Base-by-base conservation (phyloP, 1,140 invertebrate species). In the Drosophila mojavensis region DNA sequence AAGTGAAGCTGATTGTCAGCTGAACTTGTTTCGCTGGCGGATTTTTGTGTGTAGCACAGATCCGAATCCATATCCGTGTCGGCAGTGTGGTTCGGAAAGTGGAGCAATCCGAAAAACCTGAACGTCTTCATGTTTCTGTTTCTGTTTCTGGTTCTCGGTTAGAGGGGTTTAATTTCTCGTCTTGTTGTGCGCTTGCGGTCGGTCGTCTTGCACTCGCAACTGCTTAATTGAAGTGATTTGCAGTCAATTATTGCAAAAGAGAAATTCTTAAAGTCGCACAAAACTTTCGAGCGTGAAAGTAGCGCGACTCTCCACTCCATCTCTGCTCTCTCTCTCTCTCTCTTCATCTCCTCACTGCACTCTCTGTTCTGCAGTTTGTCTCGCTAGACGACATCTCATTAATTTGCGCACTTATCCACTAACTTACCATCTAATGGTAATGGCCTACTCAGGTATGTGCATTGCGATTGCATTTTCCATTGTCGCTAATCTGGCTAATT, bases 181-280 rank as follows among this genome's bases (percentile, higher is more conserved):
- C 56, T 55, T 58, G 69, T 60, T 62, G 63, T 60, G 47, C 64
- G 33, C 50, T 67, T 73, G 62, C 50, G 39, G 66, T 65, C 50
- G 39, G 66, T 65, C 60, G 63, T 68, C 50, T 60, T 53, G 75
- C 79, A 81, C 75, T 85, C 59, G 67, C 76, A 77, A 55, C 70
- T 89, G 62, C 67, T 84, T 89, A 88, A 88, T 88, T 89, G 78
- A 81, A 78, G 64, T 68, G 84, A 88, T 89, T 88, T 88, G 60
- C 79, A 75, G 84, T 89, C 84, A 88, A 84, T 89, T 88, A 88
- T 75, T 78, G 80, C 80, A 80, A 89, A 88, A 88, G 84, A 88
- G 84, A 89, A 88, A 88, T 88, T 88, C 84, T 88, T 72, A 60
- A 78, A 64, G 26, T 39, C 59, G 59, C 77, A 63, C 59, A 74